Evolutionary conservation across 2,888 invertebrate genomes (phyloP), one percentile per base, ranked within the genome.

Genomic region (Callimorpha dominula): DNA sequence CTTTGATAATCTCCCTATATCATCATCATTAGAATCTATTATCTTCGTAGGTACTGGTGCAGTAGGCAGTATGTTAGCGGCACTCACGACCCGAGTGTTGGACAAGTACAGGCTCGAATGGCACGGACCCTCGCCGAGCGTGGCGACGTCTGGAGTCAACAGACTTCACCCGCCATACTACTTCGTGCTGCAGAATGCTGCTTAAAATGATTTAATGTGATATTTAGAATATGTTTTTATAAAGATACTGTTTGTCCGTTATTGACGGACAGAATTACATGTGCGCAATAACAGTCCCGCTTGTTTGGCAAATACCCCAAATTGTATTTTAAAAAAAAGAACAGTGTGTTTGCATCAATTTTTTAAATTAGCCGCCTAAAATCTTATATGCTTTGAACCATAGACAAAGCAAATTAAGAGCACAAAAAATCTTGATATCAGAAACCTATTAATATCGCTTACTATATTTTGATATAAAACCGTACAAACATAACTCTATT

Each of bases 61-160:
- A 12, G 90, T 91, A 0, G 87, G 86, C 11, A 88, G 88, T n/a
- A 92, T 94, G 89, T 84, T 95, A 2, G 82, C 90, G 0, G 85
- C 91, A 0, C 72, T 95, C 0, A 87, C 92, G 0, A 89, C 89
- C 1, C 86, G 91, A 68, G 88, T 95, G 0, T 75, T 95, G 2
- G 93, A 93, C 20, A 91, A 90, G 73, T 95, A 94, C 73, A 88
- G 95, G 42, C 77, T 95, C n/a, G 95, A 95, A 73, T 95, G 95
- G 95, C 95, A 95, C 72, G 95, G 95, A 0, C 92, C 94, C 0
- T 66, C 85, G 0, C 93, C 95, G 0, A 91, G 81, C 12, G 84
- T 93, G 70, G 85, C 87, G 0, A 92, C 92, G 0, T 87, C 89
- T 1, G 92, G 92, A 0, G 92, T 95, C 1, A 95, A 95, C 70